A percentile compares a stretch with the other conserved stretches of the same genome.
phyloP scores from a whole-genome alignment of 2,888 invertebrate genomes.

The Eristalinus sepulchralis region DNA sequence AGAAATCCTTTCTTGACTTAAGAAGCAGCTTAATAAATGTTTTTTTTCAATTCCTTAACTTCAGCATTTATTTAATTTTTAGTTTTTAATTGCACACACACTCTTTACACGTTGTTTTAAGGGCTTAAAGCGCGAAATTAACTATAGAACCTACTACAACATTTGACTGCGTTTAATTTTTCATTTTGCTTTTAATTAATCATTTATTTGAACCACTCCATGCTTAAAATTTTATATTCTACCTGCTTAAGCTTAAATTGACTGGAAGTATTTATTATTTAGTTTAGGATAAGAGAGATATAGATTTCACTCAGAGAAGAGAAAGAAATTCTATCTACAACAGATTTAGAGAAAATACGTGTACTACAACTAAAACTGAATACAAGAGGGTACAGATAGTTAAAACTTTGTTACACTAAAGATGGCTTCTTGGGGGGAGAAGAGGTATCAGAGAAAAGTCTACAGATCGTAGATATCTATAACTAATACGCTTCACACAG shows the following conservation, averaged over 20 bases:
- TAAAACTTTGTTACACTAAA: slow-evolving; percentile 5
- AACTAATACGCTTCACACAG: slow-evolving; percentile 55
- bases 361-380: slow-evolving; percentile 53
- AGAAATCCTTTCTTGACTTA: too few relatives aligned
- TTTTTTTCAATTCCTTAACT: too few relatives aligned
- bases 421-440: slow-evolving; percentile 17
- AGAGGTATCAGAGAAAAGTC: slow-evolving; percentile 48
- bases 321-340: slow-evolving; percentile 31
- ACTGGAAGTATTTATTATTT: neutral
- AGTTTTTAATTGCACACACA: too few relatives aligned
- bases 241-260: neutral
- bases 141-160: neutral
- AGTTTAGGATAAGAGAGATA: neutral
- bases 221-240: neutral
- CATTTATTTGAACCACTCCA: neutral
- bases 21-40: too few relatives aligned
- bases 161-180: neutral
- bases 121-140: too few relatives aligned
- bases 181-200: neutral
- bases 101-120: too few relatives aligned
- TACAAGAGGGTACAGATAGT: slow-evolving; percentile 27
- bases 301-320: slow-evolving; percentile 7
- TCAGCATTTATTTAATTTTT: too few relatives aligned
- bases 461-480: slow-evolving; percentile 21
- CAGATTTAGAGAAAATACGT: slow-evolving; percentile 20